A percentile compares a stretch with the other conserved stretches of the same genome.
Evolutionary conservation across 2,888 invertebrate genomes (phyloP).

Genomic region (Epirrita christyi): DNA sequence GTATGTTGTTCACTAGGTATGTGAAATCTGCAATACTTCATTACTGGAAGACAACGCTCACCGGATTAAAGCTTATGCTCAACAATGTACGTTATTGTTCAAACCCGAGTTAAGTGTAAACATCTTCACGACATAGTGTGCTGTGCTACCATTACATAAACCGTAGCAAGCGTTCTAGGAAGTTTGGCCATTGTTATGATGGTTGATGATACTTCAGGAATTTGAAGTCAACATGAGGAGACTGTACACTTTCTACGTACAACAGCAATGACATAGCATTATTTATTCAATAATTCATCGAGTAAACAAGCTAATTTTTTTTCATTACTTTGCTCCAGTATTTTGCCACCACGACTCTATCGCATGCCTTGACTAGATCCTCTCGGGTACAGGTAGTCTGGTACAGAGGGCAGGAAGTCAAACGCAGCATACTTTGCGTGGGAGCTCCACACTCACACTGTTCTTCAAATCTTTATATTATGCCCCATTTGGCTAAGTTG

Average conservation of each 20-base stretch:
- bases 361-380: too few species aligned
- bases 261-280: conserved; percentile 3
- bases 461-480: too few species aligned
- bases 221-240: background rate
- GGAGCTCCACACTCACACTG: too few species aligned
- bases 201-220: conserved; percentile 29
- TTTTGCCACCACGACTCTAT: too few species aligned
- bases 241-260: background rate
- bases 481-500: too few species aligned
- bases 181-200: conserved; percentile 48
- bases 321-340: too few species aligned
- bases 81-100: conserved; percentile 66
- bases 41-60: conserved; percentile 54
- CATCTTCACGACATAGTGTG: conserved; percentile 58
- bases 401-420: too few species aligned
- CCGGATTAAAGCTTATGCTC: conserved; percentile 63
- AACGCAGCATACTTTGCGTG: too few species aligned
- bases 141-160: conserved; percentile 57
- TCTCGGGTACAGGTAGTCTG: too few species aligned
- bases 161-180: conserved; percentile 58
- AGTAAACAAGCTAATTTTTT: too few species aligned
- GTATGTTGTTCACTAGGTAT: conserved; percentile 50
- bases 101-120: conserved; percentile 63
- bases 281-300: background rate
- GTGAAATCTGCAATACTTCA: conserved; percentile 39